Base-by-base conservation (phyloP, 2,113 vertebrate species). In the Axis porcinus region DNA sequence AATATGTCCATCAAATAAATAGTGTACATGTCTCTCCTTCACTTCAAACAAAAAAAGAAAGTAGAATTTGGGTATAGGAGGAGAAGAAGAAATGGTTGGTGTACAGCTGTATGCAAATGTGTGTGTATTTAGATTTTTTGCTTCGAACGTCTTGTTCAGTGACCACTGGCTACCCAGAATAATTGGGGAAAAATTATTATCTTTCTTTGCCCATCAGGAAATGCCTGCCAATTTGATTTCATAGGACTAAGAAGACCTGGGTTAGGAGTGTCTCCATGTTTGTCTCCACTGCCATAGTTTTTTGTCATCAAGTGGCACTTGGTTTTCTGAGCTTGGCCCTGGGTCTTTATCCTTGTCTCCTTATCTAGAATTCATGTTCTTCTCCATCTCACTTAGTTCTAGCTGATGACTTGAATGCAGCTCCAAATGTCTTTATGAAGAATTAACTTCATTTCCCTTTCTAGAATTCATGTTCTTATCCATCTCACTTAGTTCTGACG, bases 1-100 rank as follows among this genome's bases (percentile, higher is more conserved):
- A 89, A 12, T 40, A 45, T 3, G 52, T 47, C 0, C 33, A 58
- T 7, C 54, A 86, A 95, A 23, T 27, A 91, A 87, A 27, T 45
- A 62, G 3, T 81, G 1, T 6, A 4, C 6, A 10, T 3, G 14
- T 50, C 4, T 78, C 54, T 9, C 19, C 16, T 1, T 2, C 2
- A 76, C 13, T 7, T 54, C 12, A 60, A 25, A 14, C n/a, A 60
- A 36, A 55, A 55, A 33, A 15, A 25, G 33, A 43, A 15, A 14
- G 11, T 14, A 58, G 28, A 36, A 83, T 70, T 81, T 79, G n/a
- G 3, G 54, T 43, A 84, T 2, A 90, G 12, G 78, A 50, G 19
- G n/a, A 86, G 23, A 58, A 84, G 14, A 4, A 10, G 5, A 12
- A 86, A 36, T 30, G 14, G 14, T 11, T 88, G 27, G 57, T 50